Conservation (phyloP, 2,113 vertebrate genomes). For the Corvus hawaiiensis region DNA sequence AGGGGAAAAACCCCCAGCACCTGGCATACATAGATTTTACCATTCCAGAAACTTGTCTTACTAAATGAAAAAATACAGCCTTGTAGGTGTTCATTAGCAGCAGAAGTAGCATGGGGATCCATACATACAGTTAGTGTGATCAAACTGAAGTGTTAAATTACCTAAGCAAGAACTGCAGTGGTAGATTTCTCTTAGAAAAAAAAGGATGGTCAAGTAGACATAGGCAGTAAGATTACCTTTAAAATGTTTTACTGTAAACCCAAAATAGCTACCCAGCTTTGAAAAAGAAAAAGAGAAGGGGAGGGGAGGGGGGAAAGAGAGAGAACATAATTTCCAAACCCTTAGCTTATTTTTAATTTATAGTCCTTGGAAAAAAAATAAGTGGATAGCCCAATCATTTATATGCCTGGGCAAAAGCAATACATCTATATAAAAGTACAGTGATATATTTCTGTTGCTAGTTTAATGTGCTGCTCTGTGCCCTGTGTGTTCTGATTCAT, state of each 20-base stretch:
- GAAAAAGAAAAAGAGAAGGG: background rate
- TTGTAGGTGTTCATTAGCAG: background rate
- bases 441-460: slow-evolving; percentile 85
- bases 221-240: slow-evolving; percentile 62
- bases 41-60: background rate
- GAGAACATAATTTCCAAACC: slow-evolving; percentile 78
- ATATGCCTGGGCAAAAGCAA: slow-evolving; percentile 81
- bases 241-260: slow-evolving; percentile 70
- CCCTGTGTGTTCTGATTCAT: slow-evolving; percentile 84
- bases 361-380: slow-evolving; percentile 76
- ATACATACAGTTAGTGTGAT: background rate
- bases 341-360: slow-evolving; percentile 86
- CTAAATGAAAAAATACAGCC: background rate
- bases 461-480: slow-evolving; percentile 83
- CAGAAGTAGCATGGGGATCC: background rate
- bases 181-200: slow-evolving; percentile 12
- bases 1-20: background rate
- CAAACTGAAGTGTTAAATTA: background rate
- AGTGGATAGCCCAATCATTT: slow-evolving; percentile 83
- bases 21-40: background rate
- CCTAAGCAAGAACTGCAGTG: background rate
- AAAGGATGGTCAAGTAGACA: slow-evolving; percentile 50
- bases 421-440: slow-evolving; percentile 86
- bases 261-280: slow-evolving; percentile 66
- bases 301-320: background rate